A percentile compares a stretch with the other conserved stretches of the same genome.
These are phyloP conservation scores for Drosophila hamatofila DNA, from an alignment of 2,888 invertebrate species.

Conservation along the genomic window DNA sequence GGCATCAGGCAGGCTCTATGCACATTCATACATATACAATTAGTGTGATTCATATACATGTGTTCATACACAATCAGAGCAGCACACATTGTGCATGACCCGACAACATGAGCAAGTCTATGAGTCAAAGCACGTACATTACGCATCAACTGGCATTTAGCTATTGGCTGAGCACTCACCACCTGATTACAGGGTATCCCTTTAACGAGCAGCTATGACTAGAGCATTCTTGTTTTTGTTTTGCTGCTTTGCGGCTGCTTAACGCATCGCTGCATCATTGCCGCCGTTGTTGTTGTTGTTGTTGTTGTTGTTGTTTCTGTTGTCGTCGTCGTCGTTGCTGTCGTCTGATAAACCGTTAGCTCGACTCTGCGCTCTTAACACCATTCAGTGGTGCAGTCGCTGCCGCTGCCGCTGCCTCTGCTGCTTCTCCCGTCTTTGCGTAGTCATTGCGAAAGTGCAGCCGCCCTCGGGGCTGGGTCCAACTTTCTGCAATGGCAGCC, in stretches of 20 bases:
- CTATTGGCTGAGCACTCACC: not conserved
- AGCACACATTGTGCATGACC: not conserved
- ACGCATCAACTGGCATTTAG: not conserved
- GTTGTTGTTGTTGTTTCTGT: conserved; percentile 26
- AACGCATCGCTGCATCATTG: conserved; percentile 57
- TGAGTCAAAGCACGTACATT: not conserved
- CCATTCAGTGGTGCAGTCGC: conserved; percentile 6
- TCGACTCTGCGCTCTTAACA: conserved; percentile 19
- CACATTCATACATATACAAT: too few relatives aligned
- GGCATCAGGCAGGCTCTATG: too few relatives aligned
- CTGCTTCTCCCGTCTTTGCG: conserved; percentile 28
- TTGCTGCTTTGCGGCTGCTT: conserved; percentile 50
- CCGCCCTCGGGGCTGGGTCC: conserved; percentile 58
- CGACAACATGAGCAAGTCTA: not conserved
- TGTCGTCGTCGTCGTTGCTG: conserved; percentile 9
- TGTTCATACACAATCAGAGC: not conserved
- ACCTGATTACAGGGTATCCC: conserved; percentile 20
- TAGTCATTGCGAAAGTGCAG: conserved; percentile 63
- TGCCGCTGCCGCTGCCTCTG: not conserved
- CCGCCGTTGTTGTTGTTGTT: conserved; percentile 12
- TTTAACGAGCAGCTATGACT: not conserved
- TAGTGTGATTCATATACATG: not conserved
- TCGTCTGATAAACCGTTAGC: conserved; percentile 58
- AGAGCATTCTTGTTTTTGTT: conserved; percentile 13
- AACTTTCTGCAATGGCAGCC: conserved; percentile 64